These are phyloP conservation scores for Takifugu flavidus DNA, from an alignment of 2,113 vertebrate species.

Conservation along the genomic window DNA sequence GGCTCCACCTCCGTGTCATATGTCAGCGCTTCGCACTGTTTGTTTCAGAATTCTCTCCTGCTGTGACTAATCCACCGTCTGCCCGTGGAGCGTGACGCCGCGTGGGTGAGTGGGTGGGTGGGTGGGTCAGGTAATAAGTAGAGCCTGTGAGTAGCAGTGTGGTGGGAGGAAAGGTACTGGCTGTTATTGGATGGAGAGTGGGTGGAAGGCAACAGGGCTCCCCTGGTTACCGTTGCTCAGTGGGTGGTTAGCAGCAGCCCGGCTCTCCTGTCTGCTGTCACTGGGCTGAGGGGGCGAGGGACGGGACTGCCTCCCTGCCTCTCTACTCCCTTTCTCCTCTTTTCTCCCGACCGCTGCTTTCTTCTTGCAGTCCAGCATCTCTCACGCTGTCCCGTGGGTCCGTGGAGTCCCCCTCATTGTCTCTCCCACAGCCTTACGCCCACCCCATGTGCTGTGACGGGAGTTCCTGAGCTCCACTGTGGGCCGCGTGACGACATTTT, in stretches of 20 bases:
- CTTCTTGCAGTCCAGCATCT: constrained; percentile 27
- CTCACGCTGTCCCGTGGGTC: constrained; percentile 17
- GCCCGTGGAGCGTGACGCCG: constrained; percentile 40
- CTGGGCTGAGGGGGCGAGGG: constrained; percentile 66
- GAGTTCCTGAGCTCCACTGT: constrained; percentile 52
- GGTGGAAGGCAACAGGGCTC: constrained; percentile 67
- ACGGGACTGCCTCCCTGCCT: constrained; percentile 57
- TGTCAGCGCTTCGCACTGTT: constrained; percentile 34
- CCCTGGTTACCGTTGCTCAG: constrained; percentile 72
- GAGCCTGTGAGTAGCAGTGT: constrained; percentile 55
- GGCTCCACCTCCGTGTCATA: constrained; percentile 33
- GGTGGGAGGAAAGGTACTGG: constrained; percentile 65
- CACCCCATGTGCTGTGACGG: constrained; percentile 41
- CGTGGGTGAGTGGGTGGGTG: constrained; percentile 33
- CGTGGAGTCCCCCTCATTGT: constrained; percentile 28
- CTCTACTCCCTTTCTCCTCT: constrained; percentile 12
- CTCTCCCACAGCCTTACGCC: constrained; percentile 30
- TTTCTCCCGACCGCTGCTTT: constrained; percentile 4
- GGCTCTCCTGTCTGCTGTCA: constrained; percentile 61
- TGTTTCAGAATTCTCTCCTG: constrained; percentile 39
- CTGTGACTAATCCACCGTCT: constrained; percentile 53
- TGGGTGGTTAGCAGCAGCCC: constrained; percentile 61
- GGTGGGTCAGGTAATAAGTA: constrained; percentile 61
- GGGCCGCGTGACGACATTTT: constrained; percentile 58
- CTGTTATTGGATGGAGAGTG: constrained; percentile 65